Base-by-base conservation (phyloP, 2,113 vertebrate genomes). In the Pterocles gutturalis region DNA sequence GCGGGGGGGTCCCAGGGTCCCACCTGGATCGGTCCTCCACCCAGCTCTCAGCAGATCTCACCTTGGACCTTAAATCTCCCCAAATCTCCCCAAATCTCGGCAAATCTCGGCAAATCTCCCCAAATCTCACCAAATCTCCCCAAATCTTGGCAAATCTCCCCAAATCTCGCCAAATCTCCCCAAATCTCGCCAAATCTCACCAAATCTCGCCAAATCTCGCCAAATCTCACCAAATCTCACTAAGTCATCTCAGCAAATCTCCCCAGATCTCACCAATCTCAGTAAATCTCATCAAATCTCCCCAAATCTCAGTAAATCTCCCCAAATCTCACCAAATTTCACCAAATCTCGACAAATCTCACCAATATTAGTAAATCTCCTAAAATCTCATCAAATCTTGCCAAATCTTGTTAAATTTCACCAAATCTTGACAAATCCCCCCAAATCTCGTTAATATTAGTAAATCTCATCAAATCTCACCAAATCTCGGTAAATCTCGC, bases 1-100 rank as follows among this genome's bases (percentile, higher is more conserved):
- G 1, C 3, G 1, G 46, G n/a, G 13, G 33, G n/a, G 11, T 10
- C 21, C n/a, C 1, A 0, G 29, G 33, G 15, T 48, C 65, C 51
- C 57, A 17, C 17, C 80, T 5, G 67, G 34, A 3, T 31, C 57
- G 0, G 0, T 24, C 54, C 38, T 33, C 15, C 33, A 6, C 49
- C 25, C 5, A 4, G 1, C 36, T 46, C 34, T 51, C 25, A 8
- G 36, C 25, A 26, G 34, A 5, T 1, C 21, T 3, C 22, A 4
- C 49, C 62, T 48, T 7, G 0, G 5, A 2, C 0, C 45, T 20
- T 0, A 2, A 29, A 43, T 9, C 6, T 36, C 1, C 18, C 25
- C 46, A 1, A 29, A 20, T 31, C 26, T 45, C 12, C 7, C 1
- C 3, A 7, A 38, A 53, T 24, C 25, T 29, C 9, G 2, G 10